Base-by-base conservation (phyloP, 2,797 vertebrate genomes). In the Premnoplex brunnescens region DNA sequence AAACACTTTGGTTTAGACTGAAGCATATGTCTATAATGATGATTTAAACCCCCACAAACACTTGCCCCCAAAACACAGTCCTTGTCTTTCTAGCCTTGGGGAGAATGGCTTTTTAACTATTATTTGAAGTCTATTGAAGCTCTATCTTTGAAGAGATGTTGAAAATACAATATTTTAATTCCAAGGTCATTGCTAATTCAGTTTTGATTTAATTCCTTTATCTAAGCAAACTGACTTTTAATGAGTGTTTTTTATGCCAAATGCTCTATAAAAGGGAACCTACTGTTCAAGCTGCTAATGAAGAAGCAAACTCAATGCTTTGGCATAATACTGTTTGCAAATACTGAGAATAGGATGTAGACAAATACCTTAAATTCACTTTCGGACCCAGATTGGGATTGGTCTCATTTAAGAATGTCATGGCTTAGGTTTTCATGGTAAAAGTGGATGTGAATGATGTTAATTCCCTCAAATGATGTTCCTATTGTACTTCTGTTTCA, bases 121-220 rank as follows among this genome's bases (percentile, higher is more conserved):
- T 92, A 75, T 67, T 88, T 96, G 91, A 88, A 91, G 43, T 60
- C 60, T 89, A 0, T 85, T 67, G 77, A 86, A 95, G 83, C 62
- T 76, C 12, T 44, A 41, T 39, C 88, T 95, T 95, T 95, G 85
- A 93, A 95, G 74, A 93, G 52, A 91, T 67, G 41, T 59, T 54
- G 71, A 60, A 91, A 91, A 72, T 81, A 37, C 2, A 68, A 30
- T 86, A 82, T 92, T 94, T 79, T 71, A 79, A 77, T 95, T 91
- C 55, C 63, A 67, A 79, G 63, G 74, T 93, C 59, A 39, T 49
- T 82, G 71, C 63, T 94, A 86, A 91, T 87, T 94, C 54, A 44
- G n/a, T 93, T 95, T 85, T 81, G 56, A 88, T 93, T 86, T 90
- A 81, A 79, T 95, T 95, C 68, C 80, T 94, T 91, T 87, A 82